phyloP scores from a whole-genome alignment of 2,113 vertebrate genomes.

The Loxodonta africana region DNA sequence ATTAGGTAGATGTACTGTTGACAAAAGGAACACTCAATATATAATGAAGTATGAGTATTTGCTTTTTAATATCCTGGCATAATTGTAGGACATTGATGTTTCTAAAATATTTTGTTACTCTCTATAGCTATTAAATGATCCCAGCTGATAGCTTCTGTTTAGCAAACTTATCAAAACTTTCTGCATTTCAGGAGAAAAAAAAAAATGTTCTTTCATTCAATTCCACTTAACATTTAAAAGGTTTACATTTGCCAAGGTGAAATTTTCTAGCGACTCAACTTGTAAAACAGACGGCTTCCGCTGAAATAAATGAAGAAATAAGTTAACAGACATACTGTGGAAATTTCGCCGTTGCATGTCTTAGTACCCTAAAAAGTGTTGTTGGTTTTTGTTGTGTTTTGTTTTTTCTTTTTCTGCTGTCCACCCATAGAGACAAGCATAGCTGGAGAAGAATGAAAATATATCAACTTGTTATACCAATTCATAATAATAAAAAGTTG shows the following conservation, averaged over 20 bases:
- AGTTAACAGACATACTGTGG: not conserved
- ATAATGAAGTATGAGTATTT: not conserved
- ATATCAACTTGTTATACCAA: slow-evolving; percentile 60
- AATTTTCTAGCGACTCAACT: slow-evolving; percentile 5
- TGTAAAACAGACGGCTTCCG: not conserved
- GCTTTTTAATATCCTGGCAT: slow-evolving; percentile 9
- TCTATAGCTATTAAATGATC: not conserved
- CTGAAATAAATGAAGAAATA: slow-evolving; percentile 61
- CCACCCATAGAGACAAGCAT: slow-evolving; percentile 58
- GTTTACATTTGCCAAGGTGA: not conserved
- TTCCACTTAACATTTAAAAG: slow-evolving; percentile 28
- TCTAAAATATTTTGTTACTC: slow-evolving; percentile 7
- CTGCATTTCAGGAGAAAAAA: not conserved
- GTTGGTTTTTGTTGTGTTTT: not conserved
- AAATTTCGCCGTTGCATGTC: slow-evolving; percentile 16
- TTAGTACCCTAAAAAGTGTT: not conserved
- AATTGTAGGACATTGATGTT: not conserved
- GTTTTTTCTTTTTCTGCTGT: not conserved
- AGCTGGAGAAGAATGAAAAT: slow-evolving; percentile 77
- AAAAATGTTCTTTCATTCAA: slow-evolving; percentile 42
- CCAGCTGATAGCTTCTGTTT: not conserved
- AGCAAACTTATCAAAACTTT: not conserved
- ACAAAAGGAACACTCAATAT: not conserved
- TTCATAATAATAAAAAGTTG: slow-evolving; percentile 82
- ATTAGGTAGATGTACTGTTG: not conserved